Conservation (phyloP, 2,113 vertebrate genomes). For the Dascyllus trimaculatus region DNA sequence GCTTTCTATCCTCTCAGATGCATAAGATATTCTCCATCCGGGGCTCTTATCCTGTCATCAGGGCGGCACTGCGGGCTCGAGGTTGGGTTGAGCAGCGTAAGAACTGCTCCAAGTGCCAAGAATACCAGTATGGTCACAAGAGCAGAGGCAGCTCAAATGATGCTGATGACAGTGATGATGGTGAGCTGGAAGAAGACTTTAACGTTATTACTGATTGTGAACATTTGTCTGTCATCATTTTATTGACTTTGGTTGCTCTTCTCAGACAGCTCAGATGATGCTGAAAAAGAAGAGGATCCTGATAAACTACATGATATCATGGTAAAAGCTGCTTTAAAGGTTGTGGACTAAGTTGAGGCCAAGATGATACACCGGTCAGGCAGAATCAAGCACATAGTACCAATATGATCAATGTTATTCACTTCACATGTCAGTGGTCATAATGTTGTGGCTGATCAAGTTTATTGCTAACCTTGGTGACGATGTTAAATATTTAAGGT, state of each 20-base stretch:
- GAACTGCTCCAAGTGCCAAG: background rate
- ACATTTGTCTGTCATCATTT: background rate
- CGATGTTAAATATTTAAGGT: no score
- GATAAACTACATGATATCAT: slow-evolving; percentile 85
- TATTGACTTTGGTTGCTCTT: slow-evolving; percentile 20
- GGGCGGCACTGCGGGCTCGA: slow-evolving; percentile 83
- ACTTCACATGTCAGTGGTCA: no score
- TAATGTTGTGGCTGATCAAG: no score
- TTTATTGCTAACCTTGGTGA: no score
- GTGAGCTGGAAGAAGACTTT: slow-evolving; percentile 24
- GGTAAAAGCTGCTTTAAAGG: slow-evolving; percentile 78
- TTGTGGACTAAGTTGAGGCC: background rate
- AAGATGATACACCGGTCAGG: no score
- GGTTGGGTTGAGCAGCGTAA: slow-evolving; percentile 91
- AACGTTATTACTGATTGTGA: background rate
- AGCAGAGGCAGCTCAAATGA: slow-evolving; percentile 53
- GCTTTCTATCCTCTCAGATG: slow-evolving; percentile 78
- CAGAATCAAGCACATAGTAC: no score
- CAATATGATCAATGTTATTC: no score
- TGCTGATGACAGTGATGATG: slow-evolving; percentile 60
- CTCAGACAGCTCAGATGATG: slow-evolving; percentile 76
- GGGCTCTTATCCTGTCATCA: slow-evolving; percentile 90
- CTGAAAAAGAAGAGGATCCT: slow-evolving; percentile 68
- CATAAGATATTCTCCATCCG: slow-evolving; percentile 90
- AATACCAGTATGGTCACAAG: background rate